Evolutionary conservation across 2,797 vertebrate species (phyloP).

Genomic region (Bradypodion ventrale): DNA sequence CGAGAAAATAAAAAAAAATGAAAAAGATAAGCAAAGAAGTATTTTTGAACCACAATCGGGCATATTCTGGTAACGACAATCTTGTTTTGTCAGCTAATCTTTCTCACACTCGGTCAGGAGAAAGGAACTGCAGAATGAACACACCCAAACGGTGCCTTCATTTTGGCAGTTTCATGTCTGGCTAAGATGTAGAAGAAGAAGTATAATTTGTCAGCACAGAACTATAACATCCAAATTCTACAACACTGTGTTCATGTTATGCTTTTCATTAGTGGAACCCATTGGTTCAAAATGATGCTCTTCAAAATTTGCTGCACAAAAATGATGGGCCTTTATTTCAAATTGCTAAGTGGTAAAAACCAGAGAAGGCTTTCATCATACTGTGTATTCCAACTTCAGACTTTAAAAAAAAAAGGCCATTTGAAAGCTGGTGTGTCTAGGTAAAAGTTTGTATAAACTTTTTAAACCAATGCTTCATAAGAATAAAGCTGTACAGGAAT

Average conservation of each 20-base stretch:
- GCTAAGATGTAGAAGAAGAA: too few species aligned
- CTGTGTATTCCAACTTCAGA: neutral
- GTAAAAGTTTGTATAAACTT: neutral
- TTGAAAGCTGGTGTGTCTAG: neutral
- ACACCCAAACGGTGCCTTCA: too few species aligned
- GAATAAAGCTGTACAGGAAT: neutral
- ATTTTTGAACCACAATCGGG: too few species aligned
- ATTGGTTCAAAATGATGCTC: neutral
- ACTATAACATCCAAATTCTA: neutral
- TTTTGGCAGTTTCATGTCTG: too few species aligned
- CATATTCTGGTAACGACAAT: too few species aligned
- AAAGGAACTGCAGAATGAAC: too few species aligned
- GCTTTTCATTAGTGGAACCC: neutral
- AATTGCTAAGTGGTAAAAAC: neutral
- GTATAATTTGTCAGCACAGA: neutral
- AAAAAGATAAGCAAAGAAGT: too few species aligned
- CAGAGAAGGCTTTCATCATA: neutral
- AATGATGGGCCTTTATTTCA: neutral
- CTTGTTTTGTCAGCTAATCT: too few species aligned
- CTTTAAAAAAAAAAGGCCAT: neutral
- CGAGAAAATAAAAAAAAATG: too few species aligned
- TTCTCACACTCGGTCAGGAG: too few species aligned
- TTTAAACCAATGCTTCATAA: neutral
- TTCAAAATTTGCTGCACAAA: neutral
- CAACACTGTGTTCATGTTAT: neutral